Percentiles rank a stretch among this genome's conserved stretches.
These are phyloP conservation scores for Myiopsitta monachus DNA, from an alignment of 2,113 vertebrate genomes.

Conservation along the genomic window DNA sequence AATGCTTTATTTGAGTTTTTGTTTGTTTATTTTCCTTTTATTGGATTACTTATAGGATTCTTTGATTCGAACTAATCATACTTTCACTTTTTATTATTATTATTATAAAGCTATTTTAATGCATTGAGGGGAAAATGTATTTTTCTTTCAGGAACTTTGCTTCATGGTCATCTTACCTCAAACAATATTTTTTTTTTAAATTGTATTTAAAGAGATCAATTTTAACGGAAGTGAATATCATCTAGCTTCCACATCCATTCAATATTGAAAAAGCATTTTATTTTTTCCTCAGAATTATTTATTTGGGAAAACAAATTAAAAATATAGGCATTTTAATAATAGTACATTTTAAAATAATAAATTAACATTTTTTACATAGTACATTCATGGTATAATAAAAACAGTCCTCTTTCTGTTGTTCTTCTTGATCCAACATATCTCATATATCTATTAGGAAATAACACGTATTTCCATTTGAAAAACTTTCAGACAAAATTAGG, in stretches of 20 bases:
- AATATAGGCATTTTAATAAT: neutral
- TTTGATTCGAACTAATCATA: neutral
- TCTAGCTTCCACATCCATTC: neutral
- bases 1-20: neutral
- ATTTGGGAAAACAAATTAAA: neutral
- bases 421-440: neutral
- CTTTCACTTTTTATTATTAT: neutral
- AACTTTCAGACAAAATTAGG: neutral
- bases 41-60: neutral
- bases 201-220: neutral
- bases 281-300: neutral
- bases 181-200: neutral
- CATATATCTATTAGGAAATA: neutral
- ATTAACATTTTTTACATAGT: neutral
- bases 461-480: neutral
- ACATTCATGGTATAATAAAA: neutral
- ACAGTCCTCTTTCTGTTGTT: rapidly evolving
- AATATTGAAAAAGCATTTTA: neutral
- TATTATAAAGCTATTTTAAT: neutral
- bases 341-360: neutral
- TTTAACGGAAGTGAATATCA: neutral
- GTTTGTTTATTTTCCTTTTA: neutral
- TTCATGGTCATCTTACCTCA: neutral
- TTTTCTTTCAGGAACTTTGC: neutral
- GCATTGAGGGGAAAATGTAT: neutral